Base-by-base conservation (phyloP, 2,113 vertebrate species). In the Cricetomys ansorgei region DNA sequence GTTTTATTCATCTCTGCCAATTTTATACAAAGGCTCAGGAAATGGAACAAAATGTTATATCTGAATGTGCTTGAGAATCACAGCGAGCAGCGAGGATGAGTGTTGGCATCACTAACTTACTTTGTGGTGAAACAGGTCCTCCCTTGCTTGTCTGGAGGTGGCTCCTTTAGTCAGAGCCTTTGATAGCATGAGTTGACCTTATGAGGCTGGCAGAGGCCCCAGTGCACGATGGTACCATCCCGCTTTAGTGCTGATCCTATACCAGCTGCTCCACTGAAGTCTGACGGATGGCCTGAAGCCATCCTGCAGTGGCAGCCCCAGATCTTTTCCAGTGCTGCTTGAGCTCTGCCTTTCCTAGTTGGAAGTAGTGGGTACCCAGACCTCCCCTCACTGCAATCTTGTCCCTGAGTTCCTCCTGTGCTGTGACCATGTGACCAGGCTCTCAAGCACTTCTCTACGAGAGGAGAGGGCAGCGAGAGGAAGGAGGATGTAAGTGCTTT, bases 1-100 rank as follows among this genome's bases (percentile, higher is more conserved):
- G 86, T 92, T 95, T 88, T 77, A 64, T 92, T 94, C 72, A 4
- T 21, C 17, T 67, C 21, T 87, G 17, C 77, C 17, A 91, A 29
- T 45, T 94, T 40, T 86, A 84, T 23, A n/a, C 11, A 92, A n/a
- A 76, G 48, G 10, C 77, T 55, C 43, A 91, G 43, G 65, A 80
- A 91, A 34, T 89, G 89, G 89, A 77, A 88, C 23, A 85, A 76
- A 73, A 91, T 80, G 40, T 62, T 80, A 1, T 72, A 53, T 85
- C 80, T 1, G 11, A 89, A 43, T 16, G 25, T 10, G 19, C 34
- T 89, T 83, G 67, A 65, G 64, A 91, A 69, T 23, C 11, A 4
- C 53, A 11, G 50, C 77, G 57, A 37, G 25, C 57, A 17, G 1
- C 7, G 6, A 45, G 17, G n/a, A 40, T 76, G 80, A 57, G 67